A percentile compares a stretch with the other conserved stretches of the same genome.
Evolutionary conservation across 2,113 vertebrate genomes (phyloP).

Genomic region (Oncorhynchus mykiss): DNA sequence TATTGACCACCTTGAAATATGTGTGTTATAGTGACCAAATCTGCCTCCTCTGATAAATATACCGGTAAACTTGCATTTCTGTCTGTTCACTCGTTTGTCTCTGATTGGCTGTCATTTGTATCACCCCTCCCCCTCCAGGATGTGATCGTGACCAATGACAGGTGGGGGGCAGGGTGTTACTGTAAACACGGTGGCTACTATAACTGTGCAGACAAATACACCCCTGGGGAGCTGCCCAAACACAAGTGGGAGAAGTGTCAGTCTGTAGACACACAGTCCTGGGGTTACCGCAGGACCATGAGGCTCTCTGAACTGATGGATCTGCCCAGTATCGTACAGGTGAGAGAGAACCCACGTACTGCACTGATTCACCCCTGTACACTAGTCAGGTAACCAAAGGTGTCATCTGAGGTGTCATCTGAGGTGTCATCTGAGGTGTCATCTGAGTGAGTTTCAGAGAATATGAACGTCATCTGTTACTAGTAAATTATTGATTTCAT

Average conservation of each 20-base stretch:
- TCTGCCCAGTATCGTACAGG: slow-evolving; percentile 70
- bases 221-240: slow-evolving; percentile 61
- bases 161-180: slow-evolving; percentile 80
- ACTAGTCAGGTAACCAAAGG: too few relatives aligned
- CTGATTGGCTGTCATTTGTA: neutral
- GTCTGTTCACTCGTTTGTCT: neutral
- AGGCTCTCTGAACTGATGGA: slow-evolving; percentile 59
- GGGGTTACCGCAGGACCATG: slow-evolving; percentile 84
- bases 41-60: too few relatives aligned
- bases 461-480: too few relatives aligned
- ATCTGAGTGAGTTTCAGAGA: too few relatives aligned
- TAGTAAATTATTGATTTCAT: too few relatives aligned
- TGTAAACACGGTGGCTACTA: slow-evolving; percentile 84
- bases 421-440: too few relatives aligned
- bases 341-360: slow-evolving; percentile 40
- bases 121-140: slow-evolving; percentile 64
- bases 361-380: too few relatives aligned
- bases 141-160: slow-evolving; percentile 84
- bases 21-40: too few relatives aligned
- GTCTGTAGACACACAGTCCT: slow-evolving; percentile 79
- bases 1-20: too few relatives aligned
- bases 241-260: slow-evolving; percentile 92
- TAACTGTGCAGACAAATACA: slow-evolving; percentile 84
- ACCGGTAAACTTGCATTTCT: too few relatives aligned
- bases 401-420: too few relatives aligned